Conservation (phyloP, 2,888 invertebrate genomes). For the Diarsia mendica region DNA sequence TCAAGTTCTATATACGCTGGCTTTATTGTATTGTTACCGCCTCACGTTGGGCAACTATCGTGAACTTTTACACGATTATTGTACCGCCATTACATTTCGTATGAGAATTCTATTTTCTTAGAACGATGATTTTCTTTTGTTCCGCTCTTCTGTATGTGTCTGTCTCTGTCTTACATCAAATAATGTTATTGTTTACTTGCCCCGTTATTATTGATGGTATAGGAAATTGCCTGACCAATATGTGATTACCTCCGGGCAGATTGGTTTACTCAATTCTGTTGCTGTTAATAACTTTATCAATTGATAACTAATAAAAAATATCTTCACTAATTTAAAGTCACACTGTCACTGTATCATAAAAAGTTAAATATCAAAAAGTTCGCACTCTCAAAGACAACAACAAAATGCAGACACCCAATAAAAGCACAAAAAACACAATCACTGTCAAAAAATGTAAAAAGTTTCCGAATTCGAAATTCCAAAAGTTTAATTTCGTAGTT, state of each 20-base stretch:
- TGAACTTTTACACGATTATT: constrained; percentile 90
- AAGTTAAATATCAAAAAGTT: constrained; percentile 27
- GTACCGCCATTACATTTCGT: constrained; percentile 87
- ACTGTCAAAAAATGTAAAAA: constrained; percentile 52
- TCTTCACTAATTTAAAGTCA: constrained; percentile 29
- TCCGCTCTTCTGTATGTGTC: constrained; percentile 70
- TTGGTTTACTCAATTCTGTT: constrained; percentile 53
- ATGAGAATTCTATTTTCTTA: constrained; percentile 90
- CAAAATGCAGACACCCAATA: constrained; percentile 12
- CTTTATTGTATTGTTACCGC: constrained; percentile 81
- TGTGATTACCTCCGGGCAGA: constrained; percentile 76
- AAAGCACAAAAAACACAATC: constrained; percentile 46
- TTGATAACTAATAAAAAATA: constrained; percentile 30
- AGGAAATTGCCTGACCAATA: constrained; percentile 83
- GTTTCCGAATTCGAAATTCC: constrained; percentile 60
- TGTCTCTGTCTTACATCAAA: constrained; percentile 79
- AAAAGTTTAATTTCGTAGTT: constrained; percentile 72
- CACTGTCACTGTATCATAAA: constrained; percentile 54
- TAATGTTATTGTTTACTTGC: constrained; percentile 88
- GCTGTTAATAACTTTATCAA: constrained; percentile 70
- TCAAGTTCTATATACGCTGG: constrained; percentile 75
- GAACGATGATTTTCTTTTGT: constrained; percentile 80
- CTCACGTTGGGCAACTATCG: constrained; percentile 86
- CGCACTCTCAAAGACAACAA: constrained; percentile 24
- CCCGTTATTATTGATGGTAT: constrained; percentile 84